Evolutionary conservation across 2,797 vertebrate genomes (phyloP).

Genomic region (Sitta carolinensis): DNA sequence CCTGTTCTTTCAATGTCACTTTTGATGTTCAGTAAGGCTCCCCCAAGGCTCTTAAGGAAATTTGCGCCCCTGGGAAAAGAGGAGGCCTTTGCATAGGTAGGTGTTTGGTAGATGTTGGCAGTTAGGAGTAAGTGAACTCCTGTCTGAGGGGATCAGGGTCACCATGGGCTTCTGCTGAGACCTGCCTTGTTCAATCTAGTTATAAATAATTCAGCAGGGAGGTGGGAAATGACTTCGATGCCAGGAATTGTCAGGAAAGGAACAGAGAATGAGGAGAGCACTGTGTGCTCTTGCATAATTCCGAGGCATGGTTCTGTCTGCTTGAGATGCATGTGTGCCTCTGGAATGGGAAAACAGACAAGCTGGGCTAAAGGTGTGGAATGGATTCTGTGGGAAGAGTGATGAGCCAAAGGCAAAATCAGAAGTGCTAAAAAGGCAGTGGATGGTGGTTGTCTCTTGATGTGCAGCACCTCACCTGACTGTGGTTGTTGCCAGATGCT

Average conservation of each 20-base stretch:
- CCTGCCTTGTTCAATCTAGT: neutral
- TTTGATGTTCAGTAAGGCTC: neutral
- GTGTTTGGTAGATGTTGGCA: neutral
- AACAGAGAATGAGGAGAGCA: neutral
- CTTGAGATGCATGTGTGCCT: rapidly evolving
- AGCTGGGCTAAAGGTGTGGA: neutral
- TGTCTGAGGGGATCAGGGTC: neutral
- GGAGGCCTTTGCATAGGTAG: neutral
- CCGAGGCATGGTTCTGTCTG: neutral
- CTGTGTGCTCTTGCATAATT: rapidly evolving
- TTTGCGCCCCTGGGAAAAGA: neutral
- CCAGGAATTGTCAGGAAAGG: neutral
- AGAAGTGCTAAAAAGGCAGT: neutral
- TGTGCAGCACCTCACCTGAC: neutral
- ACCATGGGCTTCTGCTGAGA: neutral
- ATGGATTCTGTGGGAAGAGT: neutral
- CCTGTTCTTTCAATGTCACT: neutral
- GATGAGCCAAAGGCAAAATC: neutral
- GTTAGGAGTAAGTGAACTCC: neutral
- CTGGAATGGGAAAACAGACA: neutral
- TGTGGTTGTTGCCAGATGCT: rapidly evolving
- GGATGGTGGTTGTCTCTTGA: neutral
- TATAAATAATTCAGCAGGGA: neutral
- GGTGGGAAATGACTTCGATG: neutral
- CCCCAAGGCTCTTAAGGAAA: neutral